Evolutionary conservation across 2,797 vertebrate genomes (phyloP), one percentile per base, ranked within the genome.

Genomic region (Glossophaga mutica): DNA sequence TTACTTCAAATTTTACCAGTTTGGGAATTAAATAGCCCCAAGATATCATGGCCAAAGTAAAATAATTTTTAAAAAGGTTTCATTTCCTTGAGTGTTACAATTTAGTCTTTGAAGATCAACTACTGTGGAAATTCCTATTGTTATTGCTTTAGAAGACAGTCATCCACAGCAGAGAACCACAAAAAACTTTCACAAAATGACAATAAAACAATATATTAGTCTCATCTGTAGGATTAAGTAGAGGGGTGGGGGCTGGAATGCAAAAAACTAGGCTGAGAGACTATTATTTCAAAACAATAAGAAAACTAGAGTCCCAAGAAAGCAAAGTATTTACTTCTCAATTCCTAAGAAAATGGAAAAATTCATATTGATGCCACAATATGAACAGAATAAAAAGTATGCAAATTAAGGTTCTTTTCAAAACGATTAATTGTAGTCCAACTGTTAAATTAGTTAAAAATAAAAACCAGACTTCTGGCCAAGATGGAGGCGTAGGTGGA

Each of bases 371-470:
- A 22, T n/a, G 7, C 22, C 55, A 78, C 46, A 78, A 81, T 82
- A 85, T 11, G 37, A 65, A 48, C 21, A 85, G 57, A 48, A 83
- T 46, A 81, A 68, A 87, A 87, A 91, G 11, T 67, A 78, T 9
- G 12, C 16, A 86, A n/a, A 94, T n/a, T 83, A 70, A 55, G 52
- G n/a, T 70, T 91, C 57, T 57, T 89, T 89, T 90, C 11, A 73
- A 96, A 91, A 93, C 78, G 37, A 52, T 94, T 71, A 42, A 86
- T n/a, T 94, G 39, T 78, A 93, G 71, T 94, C 95, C 59, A 92
- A 85, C 48, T 90, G 73, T 5, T 94, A 46, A 95, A 85, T 84
- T 84, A 76, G 46, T 87, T 92, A 93, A 68, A 81, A 93, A 76
- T 24, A 55, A 82, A 82, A 50, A n/a, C n/a, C n/a, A n/a, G n/a